Evolutionary conservation across 2,797 vertebrate genomes (phyloP).

Genomic region (Chelon auratus): DNA sequence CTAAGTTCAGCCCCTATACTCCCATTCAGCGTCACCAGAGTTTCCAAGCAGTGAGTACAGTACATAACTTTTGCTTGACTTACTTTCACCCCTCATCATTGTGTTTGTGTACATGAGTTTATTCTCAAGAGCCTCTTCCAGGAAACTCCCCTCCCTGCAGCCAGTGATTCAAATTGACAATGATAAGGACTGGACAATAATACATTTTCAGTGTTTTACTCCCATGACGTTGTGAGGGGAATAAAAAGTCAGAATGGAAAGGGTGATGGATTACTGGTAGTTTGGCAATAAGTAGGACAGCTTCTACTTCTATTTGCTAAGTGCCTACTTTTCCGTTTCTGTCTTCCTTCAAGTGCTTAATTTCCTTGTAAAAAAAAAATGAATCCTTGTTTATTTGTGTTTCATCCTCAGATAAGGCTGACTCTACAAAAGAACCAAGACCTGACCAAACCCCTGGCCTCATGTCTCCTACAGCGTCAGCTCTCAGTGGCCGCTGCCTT

Average conservation of each 20-base stretch:
- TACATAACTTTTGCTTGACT: slow-evolving; percentile 50
- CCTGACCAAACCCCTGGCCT: slow-evolving; percentile 88
- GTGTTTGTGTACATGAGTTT: slow-evolving; percentile 36
- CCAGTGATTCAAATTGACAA: slow-evolving; percentile 17
- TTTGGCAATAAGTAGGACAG: slow-evolving; percentile 20
- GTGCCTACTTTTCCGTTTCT: slow-evolving; percentile 1
- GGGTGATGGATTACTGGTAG: slow-evolving; percentile 2
- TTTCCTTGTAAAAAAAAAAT: slow-evolving; percentile 14
- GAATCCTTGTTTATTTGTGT: slow-evolving; percentile 29
- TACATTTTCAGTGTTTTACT: slow-evolving; percentile 13
- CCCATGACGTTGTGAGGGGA: neutral
- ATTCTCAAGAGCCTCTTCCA: slow-evolving; percentile 40
- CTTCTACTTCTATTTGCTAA: neutral
- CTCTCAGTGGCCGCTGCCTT: slow-evolving; percentile 86
- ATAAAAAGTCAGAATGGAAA: slow-evolving; percentile 13
- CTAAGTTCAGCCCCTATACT: slow-evolving; percentile 98
- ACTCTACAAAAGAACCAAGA: slow-evolving; percentile 90
- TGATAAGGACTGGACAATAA: neutral
- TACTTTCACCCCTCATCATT: slow-evolving; percentile 28
- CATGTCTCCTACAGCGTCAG: slow-evolving; percentile 88
- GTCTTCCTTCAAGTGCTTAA: slow-evolving; percentile 8
- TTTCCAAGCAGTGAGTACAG: slow-evolving; percentile 91
- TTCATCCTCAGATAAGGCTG: slow-evolving; percentile 85
- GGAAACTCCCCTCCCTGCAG: slow-evolving; percentile 39
- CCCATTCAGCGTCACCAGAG: slow-evolving; percentile 88